Evolutionary conservation across 1,140 invertebrate genomes (phyloP).

Genomic region (Brachionus rubens): DNA sequence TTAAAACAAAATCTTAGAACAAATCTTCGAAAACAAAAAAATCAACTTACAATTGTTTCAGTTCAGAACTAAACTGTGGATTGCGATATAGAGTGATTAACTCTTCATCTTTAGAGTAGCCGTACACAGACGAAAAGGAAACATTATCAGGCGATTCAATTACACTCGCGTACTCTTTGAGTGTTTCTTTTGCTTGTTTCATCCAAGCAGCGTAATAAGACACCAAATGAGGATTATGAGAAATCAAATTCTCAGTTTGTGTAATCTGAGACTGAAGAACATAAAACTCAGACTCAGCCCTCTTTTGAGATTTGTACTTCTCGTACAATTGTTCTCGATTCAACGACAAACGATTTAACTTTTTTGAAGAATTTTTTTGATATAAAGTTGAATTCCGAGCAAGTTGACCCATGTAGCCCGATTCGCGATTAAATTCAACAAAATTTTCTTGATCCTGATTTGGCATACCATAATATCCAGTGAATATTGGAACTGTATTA

Average conservation of each 20-base stretch:
- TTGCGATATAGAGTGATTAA: constrained; percentile 5
- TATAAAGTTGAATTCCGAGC: background rate
- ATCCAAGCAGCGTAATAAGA: constrained; percentile 2
- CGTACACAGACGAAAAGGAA: constrained; percentile 25
- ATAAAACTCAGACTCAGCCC: constrained; percentile 21
- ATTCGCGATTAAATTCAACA: background rate
- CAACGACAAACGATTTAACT: background rate
- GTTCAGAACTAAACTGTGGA: constrained; percentile 20
- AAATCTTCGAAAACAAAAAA: too few species aligned
- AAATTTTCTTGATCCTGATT: background rate
- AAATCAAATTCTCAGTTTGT: background rate
- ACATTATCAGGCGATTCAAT: constrained; percentile 10
- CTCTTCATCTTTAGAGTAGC: constrained; percentile 30
- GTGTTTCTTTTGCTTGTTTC: constrained; percentile 5
- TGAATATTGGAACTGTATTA: background rate
- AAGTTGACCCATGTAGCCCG: background rate
- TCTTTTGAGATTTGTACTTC: constrained; percentile 14
- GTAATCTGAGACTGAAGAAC: background rate
- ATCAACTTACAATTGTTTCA: background rate
- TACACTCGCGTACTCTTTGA: background rate
- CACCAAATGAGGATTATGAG: background rate
- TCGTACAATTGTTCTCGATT: background rate
- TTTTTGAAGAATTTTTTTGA: background rate
- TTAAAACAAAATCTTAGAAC: background rate
- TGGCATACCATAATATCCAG: background rate